These are phyloP conservation scores for Clunio marinus DNA, from an alignment of 2,888 invertebrate genomes.

Conservation along the genomic window DNA sequence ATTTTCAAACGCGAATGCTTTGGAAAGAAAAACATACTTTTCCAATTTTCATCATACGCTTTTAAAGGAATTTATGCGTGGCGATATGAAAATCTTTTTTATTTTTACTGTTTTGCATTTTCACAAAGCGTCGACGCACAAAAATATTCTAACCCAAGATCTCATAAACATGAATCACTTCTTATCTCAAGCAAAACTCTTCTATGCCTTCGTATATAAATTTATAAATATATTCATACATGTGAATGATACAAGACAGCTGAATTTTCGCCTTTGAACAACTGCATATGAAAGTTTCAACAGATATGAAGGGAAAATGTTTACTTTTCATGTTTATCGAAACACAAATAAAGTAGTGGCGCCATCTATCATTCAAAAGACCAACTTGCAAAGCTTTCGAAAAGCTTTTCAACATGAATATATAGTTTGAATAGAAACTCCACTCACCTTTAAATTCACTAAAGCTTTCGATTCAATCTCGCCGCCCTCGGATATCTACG, in stretches of 20 bases:
- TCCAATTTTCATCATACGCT: not conserved
- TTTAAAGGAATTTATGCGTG: not conserved
- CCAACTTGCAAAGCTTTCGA: constrained; percentile 16
- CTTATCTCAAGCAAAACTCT: constrained; percentile 15
- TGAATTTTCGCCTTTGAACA: not conserved
- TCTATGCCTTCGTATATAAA: not conserved
- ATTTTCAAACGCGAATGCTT: too few species aligned
- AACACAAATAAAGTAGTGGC: not conserved
- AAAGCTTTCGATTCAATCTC: constrained; percentile 37
- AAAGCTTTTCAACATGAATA: not conserved
- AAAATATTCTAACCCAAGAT: constrained; percentile 1
- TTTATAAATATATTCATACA: not conserved
- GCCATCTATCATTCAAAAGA: constrained; percentile 11
- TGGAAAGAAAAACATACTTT: too few species aligned
- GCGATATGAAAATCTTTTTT: constrained; percentile 25
- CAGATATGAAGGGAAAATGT: not conserved
- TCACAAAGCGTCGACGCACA: not conserved
- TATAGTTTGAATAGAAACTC: not conserved
- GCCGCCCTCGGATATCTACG: constrained; percentile 29
- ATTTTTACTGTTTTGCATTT: constrained; percentile 22
- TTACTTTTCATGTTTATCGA: not conserved
- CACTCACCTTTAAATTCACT: constrained; percentile 34
- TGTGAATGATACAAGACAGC: not conserved
- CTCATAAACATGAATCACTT: constrained; percentile 28
- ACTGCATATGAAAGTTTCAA: not conserved